Evolutionary conservation across 1,140 invertebrate genomes (phyloP), one percentile per base, ranked within the genome.

Genomic region (Drosophila tristis): DNA sequence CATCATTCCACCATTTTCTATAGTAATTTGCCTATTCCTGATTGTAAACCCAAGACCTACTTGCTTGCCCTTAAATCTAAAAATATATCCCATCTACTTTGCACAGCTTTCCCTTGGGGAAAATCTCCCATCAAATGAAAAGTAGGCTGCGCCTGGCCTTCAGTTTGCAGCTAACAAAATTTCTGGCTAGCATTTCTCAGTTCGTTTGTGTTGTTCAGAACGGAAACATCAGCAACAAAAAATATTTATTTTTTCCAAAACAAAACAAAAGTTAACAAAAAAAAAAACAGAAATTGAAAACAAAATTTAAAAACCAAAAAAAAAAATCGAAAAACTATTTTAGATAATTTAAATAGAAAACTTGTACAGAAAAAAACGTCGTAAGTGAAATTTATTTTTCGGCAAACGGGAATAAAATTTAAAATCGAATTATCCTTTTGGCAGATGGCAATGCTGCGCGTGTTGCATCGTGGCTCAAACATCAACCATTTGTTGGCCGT

Each of bases 371-470:
- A 39, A 39, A 39, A 39, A 5, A 31, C 8, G 9, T 4, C 5
- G 35, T 39, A 5, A 39, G 35, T 39, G 11, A 4, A 0, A 39
- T 5, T 11, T 3, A 39, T 4, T 11, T 39, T 39, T 39, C 1
- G 35, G 11, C 2, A 11, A 39, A 4, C 11, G 9, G 0, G 2
- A 35, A 11, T 4, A 11, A 4, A 5, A 13, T 16, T 47, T 16
- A 15, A 63, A 15, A n/a, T 23, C 4, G 6, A 15, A 7, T 4
- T 2, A 6, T 20, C 6, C 0, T 25, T 51, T 20, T 0, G 15
- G 44, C n/a, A 51, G 20, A 20, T 49, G 13, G 31, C 1, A 39
- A 86, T 78, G 81, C 49, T 82, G 25, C 82, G 78, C 25, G n/a
- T 87, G 8, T 39, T 86, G 4, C 35, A 13, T 2, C 35, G 35